phyloP scores from a whole-genome alignment of 2,797 vertebrate genomes.

The Gambelia wislizenii region DNA sequence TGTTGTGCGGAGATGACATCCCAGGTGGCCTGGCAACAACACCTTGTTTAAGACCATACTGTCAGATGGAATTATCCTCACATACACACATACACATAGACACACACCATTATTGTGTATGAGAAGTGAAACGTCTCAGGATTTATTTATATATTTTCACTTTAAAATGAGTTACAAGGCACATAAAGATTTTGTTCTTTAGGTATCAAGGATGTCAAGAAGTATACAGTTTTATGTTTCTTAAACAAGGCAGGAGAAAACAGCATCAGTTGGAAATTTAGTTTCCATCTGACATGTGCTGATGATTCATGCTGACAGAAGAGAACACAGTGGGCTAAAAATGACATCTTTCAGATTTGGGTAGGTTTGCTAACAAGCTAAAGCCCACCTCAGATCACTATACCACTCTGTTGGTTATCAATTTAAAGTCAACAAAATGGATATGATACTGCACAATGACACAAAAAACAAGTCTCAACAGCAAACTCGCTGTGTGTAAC shows the following conservation, averaged over 20 bases:
- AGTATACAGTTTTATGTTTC: conserved; percentile 34
- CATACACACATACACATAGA: too few species aligned
- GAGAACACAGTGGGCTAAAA: conserved; percentile 39
- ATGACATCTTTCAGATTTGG: conserved; percentile 21
- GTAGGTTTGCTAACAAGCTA: neutral
- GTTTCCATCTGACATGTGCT: conserved; percentile 46
- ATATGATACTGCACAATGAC: conserved; percentile 17
- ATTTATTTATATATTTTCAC: conserved; percentile 22
- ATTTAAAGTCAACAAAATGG: conserved; percentile 39
- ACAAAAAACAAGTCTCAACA: conserved; percentile 1
- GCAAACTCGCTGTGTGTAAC: neutral
- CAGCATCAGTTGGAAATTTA: conserved; percentile 35
- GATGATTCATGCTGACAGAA: conserved; percentile 48
- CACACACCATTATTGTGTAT: neutral
- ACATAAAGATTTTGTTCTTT: conserved; percentile 39
- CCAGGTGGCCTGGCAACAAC: neutral
- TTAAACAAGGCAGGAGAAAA: conserved; percentile 38
- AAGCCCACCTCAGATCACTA: conserved; percentile 6
- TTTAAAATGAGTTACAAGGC: conserved; percentile 23
- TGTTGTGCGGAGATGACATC: neutral
- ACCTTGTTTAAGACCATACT: neutral
- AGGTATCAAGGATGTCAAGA: conserved; percentile 47
- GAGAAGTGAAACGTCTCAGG: conserved; percentile 25
- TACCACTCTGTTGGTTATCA: conserved; percentile 23
- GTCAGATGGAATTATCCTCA: neutral